Evolutionary conservation across 1,140 invertebrate genomes (phyloP), one percentile per base, ranked within the genome.

Genomic region (Drosophila ohnishii): DNA sequence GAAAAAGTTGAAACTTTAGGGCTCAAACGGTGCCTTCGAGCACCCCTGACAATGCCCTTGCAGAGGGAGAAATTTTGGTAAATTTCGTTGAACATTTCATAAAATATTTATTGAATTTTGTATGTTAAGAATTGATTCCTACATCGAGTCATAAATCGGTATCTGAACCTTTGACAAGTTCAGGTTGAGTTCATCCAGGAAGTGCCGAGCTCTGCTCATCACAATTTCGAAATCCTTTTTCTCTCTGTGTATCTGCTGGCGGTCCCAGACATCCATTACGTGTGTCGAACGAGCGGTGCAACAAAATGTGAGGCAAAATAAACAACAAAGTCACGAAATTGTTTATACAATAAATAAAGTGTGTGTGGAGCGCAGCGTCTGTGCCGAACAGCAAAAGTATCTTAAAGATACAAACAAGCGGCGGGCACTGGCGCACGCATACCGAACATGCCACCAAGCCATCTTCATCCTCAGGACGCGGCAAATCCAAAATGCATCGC

Each of bases 251-350:
- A 66, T 35, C 45, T 11, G n/a, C 45, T 35, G 45, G 39, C 47
- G 50, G 60, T 32, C 62, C 32, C 80, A 59, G 51, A 59, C 82
- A 83, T 76, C 71, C 83, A 87, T 86, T 78, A 87, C 78, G 75
- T 78, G 69, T 87, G 78, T 87, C 66, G 78, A 82, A 78, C 78
- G 62, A 67, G 74, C 57, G 58, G 61, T 73, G 74, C 80, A 86
- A 86, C 82, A 72, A 87, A 87, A 83, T 86, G 75, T 62, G 75
- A 76, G 65, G 81, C 44, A 79, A 83, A 86, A 82, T 76, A 79
- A 87, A 88, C 79, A 88, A 87, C 66, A 88, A 83, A 87, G 84
- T 88, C 83, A 83, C 84, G 75, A 88, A 87, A 87, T 88, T 83
- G 83, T 87, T 83, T 87, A 83, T 74, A 80, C 83, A 88, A 88